Evolutionary conservation across 2,888 invertebrate species (phyloP).

Genomic region (Ichneumon xanthorius): DNA sequence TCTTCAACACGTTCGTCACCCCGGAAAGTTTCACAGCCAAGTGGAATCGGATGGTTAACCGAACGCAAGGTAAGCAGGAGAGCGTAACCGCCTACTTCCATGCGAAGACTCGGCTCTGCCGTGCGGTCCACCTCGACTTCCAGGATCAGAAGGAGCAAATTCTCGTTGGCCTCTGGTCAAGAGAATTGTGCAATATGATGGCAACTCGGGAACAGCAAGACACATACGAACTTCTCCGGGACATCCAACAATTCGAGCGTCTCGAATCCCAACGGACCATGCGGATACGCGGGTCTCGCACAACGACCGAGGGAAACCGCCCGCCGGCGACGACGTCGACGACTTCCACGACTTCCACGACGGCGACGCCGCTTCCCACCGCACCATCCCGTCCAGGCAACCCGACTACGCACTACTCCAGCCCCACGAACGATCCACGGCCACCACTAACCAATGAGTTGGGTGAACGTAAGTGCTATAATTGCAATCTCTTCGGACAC

Average conservation of each 20-base stretch:
- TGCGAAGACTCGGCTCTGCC: not conserved
- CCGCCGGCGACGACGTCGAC: not conserved
- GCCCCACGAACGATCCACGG: not conserved
- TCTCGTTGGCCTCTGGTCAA: not conserved
- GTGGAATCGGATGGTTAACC: not conserved
- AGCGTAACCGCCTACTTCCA: not conserved
- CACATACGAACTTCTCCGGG: not conserved
- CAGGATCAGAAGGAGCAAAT: not conserved
- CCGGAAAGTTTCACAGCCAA: not conserved
- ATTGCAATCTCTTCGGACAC: slow-evolving; percentile 11
- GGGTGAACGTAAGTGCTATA: slow-evolving; percentile 9
- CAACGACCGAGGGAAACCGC: slow-evolving; percentile 1
- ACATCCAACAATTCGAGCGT: not conserved
- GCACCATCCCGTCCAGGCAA: too few relatives aligned
- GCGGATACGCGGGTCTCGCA: too few relatives aligned
- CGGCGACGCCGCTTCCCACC: too few relatives aligned
- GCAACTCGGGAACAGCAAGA: not conserved
- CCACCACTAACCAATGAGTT: not conserved
- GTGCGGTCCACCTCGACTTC: not conserved
- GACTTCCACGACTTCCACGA: too few relatives aligned
- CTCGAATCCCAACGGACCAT: not conserved
- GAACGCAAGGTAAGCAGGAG: not conserved
- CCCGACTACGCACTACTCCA: too few relatives aligned
- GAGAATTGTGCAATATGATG: not conserved
- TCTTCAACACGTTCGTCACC: not conserved